Conservation (phyloP, 2,888 invertebrate species). For the Blomia tropicalis region DNA sequence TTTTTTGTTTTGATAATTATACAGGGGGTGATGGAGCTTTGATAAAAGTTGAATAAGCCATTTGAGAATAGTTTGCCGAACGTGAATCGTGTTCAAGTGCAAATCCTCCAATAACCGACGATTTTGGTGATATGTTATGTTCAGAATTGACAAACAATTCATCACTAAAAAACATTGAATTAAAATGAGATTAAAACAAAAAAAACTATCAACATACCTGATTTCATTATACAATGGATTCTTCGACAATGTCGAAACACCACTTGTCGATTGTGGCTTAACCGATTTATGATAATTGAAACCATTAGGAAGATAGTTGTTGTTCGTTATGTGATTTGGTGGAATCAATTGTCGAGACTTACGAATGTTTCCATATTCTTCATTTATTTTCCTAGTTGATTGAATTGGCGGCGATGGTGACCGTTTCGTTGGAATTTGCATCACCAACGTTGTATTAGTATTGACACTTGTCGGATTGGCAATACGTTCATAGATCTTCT, state of each 20-base stretch:
- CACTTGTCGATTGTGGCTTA: neutral
- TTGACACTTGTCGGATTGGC: neutral
- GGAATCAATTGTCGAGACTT: neutral
- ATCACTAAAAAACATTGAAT: neutral
- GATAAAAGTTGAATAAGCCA: slow-evolving; percentile 6
- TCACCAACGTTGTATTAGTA: neutral
- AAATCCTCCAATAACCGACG: slow-evolving; percentile 5
- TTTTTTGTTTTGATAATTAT: neutral
- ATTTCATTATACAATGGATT: slow-evolving; percentile 11
- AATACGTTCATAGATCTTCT: slow-evolving; percentile 12
- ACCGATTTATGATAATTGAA: neutral
- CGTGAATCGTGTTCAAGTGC: slow-evolving; percentile 4
- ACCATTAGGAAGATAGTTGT: neutral
- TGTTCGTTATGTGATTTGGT: no score
- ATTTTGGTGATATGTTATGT: neutral
- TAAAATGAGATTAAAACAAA: neutral
- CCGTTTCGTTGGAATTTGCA: neutral
- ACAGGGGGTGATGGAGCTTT: slow-evolving; percentile 1
- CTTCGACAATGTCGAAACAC: neutral
- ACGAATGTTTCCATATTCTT: neutral
- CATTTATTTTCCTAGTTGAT: neutral
- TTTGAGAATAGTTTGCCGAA: neutral
- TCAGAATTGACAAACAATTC: slow-evolving; percentile 4
- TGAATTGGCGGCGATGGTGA: neutral
- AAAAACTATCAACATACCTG: neutral